These are phyloP conservation scores for Steinernema feltiae DNA, from an alignment of 1,140 invertebrate genomes.

Conservation along the genomic window DNA sequence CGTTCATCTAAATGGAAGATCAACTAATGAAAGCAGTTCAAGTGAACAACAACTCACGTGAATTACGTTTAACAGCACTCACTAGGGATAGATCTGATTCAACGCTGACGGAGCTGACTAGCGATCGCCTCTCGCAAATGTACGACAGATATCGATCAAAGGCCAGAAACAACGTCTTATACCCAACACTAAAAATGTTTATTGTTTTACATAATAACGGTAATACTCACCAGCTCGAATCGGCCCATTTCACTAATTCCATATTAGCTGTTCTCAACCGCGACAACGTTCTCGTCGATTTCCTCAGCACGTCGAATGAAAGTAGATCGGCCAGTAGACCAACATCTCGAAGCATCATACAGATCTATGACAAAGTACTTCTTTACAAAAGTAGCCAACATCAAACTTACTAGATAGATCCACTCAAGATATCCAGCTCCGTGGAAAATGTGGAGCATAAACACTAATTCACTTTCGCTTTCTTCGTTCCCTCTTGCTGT, in stretches of 20 bases:
- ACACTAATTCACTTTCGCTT: background rate
- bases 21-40: background rate
- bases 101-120: conserved; percentile 9
- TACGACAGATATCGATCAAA: background rate
- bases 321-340: background rate
- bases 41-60: background rate
- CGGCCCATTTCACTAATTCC: conserved; percentile 2
- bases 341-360: background rate
- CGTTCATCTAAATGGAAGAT: background rate
- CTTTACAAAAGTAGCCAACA: background rate
- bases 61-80: background rate
- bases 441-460: background rate
- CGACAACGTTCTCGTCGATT: background rate
- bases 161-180: background rate
- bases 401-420: background rate
- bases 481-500: background rate
- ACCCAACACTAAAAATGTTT: background rate
- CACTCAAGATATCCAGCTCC: background rate
- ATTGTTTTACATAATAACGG: background rate
- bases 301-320: background rate
- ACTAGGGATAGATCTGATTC: background rate
- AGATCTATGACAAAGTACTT: no score
- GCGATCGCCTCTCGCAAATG: conserved; percentile 15
- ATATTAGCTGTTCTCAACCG: background rate
- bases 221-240: background rate